A percentile compares a stretch with the other conserved stretches of the same genome.
These are phyloP conservation scores for Petrocephalus zakoni DNA, from an alignment of 2,113 vertebrate species.

Conservation along the genomic window DNA sequence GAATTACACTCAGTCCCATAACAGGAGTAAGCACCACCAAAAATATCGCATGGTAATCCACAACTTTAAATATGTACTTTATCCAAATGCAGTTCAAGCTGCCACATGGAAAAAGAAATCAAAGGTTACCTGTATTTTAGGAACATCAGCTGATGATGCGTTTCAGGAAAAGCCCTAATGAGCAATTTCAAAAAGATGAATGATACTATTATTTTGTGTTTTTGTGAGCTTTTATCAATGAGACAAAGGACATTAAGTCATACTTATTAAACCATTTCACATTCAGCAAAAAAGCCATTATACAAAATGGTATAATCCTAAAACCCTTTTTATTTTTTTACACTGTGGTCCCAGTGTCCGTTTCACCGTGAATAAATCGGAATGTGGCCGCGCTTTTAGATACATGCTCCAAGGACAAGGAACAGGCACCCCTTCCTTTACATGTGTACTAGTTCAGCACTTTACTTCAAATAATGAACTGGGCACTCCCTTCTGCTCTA, in stretches of 20 bases:
- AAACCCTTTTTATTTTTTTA: neutral
- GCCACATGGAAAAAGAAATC: no score
- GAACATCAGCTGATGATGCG: neutral
- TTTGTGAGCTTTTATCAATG: neutral
- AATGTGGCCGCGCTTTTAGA: neutral
- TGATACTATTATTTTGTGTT: neutral
- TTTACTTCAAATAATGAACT: neutral
- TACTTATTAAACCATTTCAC: neutral
- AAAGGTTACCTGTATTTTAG: neutral
- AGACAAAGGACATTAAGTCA: neutral
- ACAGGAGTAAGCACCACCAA: no score
- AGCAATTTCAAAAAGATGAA: neutral
- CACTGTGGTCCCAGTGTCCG: neutral
- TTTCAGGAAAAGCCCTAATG: neutral
- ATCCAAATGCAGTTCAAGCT: no score
- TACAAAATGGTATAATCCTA: neutral
- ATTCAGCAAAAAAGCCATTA: neutral
- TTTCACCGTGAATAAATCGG: neutral
- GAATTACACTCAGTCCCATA: no score
- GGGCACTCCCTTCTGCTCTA: slow-evolving; percentile 11
- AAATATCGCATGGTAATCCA: no score
- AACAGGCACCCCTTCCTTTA: neutral
- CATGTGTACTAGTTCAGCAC: neutral
- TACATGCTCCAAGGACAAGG: neutral
- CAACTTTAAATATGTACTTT: no score